Percentiles rank a stretch among this genome's conserved stretches.
These are phyloP conservation scores for Eueides isabella DNA, from an alignment of 1,140 invertebrate species.

Conservation along the genomic window DNA sequence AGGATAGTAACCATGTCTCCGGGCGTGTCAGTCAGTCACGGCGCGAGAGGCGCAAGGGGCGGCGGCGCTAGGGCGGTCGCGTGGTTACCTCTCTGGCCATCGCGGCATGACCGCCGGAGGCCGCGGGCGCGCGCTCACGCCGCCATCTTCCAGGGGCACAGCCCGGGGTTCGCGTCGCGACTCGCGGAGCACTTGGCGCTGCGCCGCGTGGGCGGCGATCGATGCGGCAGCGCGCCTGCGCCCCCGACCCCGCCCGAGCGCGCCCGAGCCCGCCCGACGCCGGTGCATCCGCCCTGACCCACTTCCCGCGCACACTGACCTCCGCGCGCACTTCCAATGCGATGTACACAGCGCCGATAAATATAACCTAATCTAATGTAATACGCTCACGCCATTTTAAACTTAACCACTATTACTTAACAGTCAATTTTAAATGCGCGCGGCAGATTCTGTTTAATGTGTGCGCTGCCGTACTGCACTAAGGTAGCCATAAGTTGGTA, in stretches of 20 bases:
- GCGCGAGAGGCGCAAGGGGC: constrained; percentile 57
- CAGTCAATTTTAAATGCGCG: constrained; percentile 30
- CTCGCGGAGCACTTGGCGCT: constrained; percentile 65
- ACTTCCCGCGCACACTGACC: constrained; percentile 75
- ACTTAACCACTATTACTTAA: constrained; percentile 36
- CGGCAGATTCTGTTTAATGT: not conserved
- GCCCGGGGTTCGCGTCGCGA: constrained; percentile 71
- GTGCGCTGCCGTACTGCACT: constrained; percentile 26
- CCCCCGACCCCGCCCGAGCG: constrained; percentile 39
- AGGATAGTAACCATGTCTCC: constrained; percentile 60
- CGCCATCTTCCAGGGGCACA: constrained; percentile 74
- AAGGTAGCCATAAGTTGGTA: constrained; percentile 57
- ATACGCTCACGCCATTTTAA: constrained; percentile 36
- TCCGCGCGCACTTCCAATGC: constrained; percentile 54
- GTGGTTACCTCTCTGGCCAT: constrained; percentile 82
- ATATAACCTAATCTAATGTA: constrained; percentile 17
- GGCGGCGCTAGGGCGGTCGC: constrained; percentile 52
- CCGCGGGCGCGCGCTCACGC: constrained; percentile 78
- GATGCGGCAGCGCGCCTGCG: constrained; percentile 68
- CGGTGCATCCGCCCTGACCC: constrained; percentile 71
- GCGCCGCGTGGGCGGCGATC: constrained; percentile 75
- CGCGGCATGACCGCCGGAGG: constrained; percentile 82
- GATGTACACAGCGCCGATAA: constrained; percentile 40
- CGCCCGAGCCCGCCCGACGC: constrained; percentile 40
- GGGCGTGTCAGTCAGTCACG: constrained; percentile 57